Percentiles rank a stretch among this genome's conserved stretches.
Conservation (phyloP, 2,888 invertebrate genomes). For the Malthinus seriepunctatus region DNA sequence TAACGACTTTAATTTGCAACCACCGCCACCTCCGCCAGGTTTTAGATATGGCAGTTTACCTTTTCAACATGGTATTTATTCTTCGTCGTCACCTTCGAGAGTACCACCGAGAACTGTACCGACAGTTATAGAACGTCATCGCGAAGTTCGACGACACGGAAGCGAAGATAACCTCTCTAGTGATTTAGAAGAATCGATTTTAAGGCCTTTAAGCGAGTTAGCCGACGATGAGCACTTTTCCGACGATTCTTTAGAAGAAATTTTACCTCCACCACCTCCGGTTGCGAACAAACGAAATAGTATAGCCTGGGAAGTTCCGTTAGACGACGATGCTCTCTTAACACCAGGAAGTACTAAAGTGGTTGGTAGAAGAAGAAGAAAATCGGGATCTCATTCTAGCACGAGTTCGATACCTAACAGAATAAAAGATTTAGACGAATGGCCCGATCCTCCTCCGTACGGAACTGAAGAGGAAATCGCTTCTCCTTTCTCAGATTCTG, state of each 20-base stretch:
- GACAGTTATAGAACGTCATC: slow-evolving; percentile 74
- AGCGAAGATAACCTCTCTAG: slow-evolving; percentile 52
- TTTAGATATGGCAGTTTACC: slow-evolving; percentile 71
- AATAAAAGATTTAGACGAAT: slow-evolving; percentile 70
- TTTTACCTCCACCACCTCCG: slow-evolving; percentile 66
- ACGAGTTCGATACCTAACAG: slow-evolving; percentile 74
- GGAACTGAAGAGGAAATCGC: slow-evolving; percentile 69
- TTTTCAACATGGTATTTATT: slow-evolving; percentile 66
- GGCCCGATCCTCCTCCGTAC: slow-evolving; percentile 74
- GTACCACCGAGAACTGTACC: slow-evolving; percentile 73
- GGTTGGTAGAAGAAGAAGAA: slow-evolving; percentile 43
- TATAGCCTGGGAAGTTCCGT: slow-evolving; percentile 86
- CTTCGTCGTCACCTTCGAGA: slow-evolving; percentile 56
- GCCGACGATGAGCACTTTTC: slow-evolving; percentile 72
- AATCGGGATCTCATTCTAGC: slow-evolving; percentile 62
- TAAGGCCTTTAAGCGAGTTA: slow-evolving; percentile 48
- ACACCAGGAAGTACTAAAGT: slow-evolving; percentile 62
- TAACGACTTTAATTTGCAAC: slow-evolving; percentile 53
- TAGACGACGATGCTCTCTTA: slow-evolving; percentile 70
- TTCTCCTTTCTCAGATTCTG: slow-evolving; percentile 71
- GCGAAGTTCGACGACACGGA: slow-evolving; percentile 70
- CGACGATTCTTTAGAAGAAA: slow-evolving; percentile 82
- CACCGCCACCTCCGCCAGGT: slow-evolving; percentile 64
- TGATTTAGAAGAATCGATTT: slow-evolving; percentile 46
- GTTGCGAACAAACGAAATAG: slow-evolving; percentile 72